Conservation (phyloP, 2,888 invertebrate genomes). For the Phorcus lineatus region DNA sequence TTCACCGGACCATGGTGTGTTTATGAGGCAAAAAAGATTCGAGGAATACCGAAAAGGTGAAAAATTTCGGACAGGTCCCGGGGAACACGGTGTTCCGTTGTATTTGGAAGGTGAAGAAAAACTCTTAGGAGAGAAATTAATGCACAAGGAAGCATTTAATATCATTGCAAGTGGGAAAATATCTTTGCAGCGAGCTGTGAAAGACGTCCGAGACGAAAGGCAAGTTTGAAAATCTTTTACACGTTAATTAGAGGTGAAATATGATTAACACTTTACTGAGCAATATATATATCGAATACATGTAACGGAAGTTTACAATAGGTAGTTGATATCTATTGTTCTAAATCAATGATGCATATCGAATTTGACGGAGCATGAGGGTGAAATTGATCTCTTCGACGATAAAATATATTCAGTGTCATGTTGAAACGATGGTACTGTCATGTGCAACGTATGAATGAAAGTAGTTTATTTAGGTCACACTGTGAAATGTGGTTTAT, state of each 20-base stretch:
- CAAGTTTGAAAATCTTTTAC: slow-evolving; percentile 62
- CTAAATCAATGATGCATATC: too few relatives aligned
- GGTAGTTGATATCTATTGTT: too few relatives aligned
- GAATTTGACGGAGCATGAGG: too few relatives aligned
- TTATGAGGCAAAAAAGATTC: slow-evolving; percentile 44
- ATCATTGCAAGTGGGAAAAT: slow-evolving; percentile 91
- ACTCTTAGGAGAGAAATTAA: slow-evolving; percentile 80
- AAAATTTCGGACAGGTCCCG: slow-evolving; percentile 63
- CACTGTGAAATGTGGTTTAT: too few relatives aligned
- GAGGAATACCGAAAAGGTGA: slow-evolving; percentile 54
- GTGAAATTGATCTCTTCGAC: too few relatives aligned
- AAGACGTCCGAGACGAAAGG: slow-evolving; percentile 79
- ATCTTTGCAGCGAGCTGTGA: slow-evolving; percentile 87
- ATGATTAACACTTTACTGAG: too few relatives aligned
- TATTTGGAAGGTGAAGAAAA: slow-evolving; percentile 78
- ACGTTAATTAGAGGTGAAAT: background rate
- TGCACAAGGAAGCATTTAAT: slow-evolving; percentile 91
- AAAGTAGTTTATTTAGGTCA: too few relatives aligned
- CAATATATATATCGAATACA: too few relatives aligned
- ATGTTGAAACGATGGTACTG: too few relatives aligned
- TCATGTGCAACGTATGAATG: too few relatives aligned
- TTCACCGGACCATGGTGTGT: background rate
- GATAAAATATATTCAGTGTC: too few relatives aligned
- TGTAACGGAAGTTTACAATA: too few relatives aligned
- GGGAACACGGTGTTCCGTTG: slow-evolving; percentile 70